Evolutionary conservation across 2,797 vertebrate genomes (phyloP).

Genomic region (Microctenopoma lineatum): DNA sequence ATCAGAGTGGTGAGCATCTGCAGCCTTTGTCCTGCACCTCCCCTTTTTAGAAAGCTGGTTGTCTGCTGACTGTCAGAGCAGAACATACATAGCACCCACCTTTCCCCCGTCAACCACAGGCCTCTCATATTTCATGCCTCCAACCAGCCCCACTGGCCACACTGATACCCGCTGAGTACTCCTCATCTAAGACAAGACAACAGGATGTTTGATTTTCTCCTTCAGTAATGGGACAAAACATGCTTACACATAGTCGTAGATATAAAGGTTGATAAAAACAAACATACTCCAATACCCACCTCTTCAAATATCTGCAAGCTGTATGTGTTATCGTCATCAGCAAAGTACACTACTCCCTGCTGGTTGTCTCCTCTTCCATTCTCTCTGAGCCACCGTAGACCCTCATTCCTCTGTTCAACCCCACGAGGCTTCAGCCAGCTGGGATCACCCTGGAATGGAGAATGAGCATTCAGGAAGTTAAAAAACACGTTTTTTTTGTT

Average conservation of each 20-base stretch:
- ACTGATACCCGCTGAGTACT: conserved; percentile 89
- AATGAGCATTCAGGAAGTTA: neutral
- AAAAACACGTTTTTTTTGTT: neutral
- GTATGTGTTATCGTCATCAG: conserved; percentile 98
- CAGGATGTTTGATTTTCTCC: neutral
- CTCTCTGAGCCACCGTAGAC: conserved; percentile 85
- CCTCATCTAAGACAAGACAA: conserved; percentile 85
- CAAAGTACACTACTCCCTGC: conserved; percentile 94
- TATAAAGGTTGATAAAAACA: neutral
- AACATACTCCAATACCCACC: conserved; percentile 75
- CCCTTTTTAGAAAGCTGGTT: too few relatives aligned
- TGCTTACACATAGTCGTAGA: neutral
- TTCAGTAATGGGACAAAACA: neutral
- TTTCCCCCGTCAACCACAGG: conserved; percentile 89
- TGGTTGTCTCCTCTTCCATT: conserved; percentile 73
- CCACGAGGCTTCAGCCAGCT: conserved; percentile 89
- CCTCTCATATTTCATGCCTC: conserved; percentile 91
- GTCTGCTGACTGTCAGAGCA: neutral
- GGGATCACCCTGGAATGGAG: conserved; percentile 78
- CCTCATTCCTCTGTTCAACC: conserved; percentile 87
- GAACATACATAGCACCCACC: conserved; percentile 64
- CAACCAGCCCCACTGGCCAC: conserved; percentile 95
- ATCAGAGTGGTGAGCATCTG: too few relatives aligned
- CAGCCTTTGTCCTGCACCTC: too few relatives aligned
- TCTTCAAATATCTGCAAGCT: conserved; percentile 97